Evolutionary conservation across 2,113 vertebrate species (phyloP), one percentile per base, ranked within the genome.

Genomic region (Nothobranchius kuhntae): DNA sequence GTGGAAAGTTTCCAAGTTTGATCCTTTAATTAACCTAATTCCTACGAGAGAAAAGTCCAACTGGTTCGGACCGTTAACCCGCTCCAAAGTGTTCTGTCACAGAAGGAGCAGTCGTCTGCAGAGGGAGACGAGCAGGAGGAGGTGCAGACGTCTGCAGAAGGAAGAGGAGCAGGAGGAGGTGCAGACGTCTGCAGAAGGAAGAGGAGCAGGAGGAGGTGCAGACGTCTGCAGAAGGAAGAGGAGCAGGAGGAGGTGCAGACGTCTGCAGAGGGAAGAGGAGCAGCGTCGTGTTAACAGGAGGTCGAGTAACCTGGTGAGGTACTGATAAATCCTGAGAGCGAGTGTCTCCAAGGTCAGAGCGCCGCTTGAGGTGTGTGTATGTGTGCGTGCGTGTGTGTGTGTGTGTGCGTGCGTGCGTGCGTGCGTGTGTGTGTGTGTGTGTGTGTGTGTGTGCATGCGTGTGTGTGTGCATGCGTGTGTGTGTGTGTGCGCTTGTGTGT

Each of bases 291-390:
- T 71, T 63, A 67, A 71, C 70, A 45, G 70, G 47, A 66, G 70
- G 78, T 54, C 42, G 2, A 60, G 71, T 26, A 65, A 54, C 70
- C 67, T 64, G 62, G 60, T 24, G 75, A 64, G 75, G 65, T 40
- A 17, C 74, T 46, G 68, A 71, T 82, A 61, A 82, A 82, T 82
- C 75, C 78, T 3, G 42, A 68, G 60, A 59, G 56, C 9, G 61
- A 40, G 60, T 12, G 63, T 44, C 59, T 68, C 64, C 68, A 62
- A 66, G 80, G 76, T 83, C 72, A 35, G 53, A 3, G 30, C 30
- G 30, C 67, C 24, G 70, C 69, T 11, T 11, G 58, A 35, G 58
- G 62, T 50, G 47, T 50, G 6, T 50, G 47, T 50, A 46, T 24
- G 24, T 35, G 68, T 40, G 66, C 44, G n/a, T 62, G 64, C 17